Conservation (phyloP, 2,888 invertebrate species). For the Zhuqinia jingwanae region DNA sequence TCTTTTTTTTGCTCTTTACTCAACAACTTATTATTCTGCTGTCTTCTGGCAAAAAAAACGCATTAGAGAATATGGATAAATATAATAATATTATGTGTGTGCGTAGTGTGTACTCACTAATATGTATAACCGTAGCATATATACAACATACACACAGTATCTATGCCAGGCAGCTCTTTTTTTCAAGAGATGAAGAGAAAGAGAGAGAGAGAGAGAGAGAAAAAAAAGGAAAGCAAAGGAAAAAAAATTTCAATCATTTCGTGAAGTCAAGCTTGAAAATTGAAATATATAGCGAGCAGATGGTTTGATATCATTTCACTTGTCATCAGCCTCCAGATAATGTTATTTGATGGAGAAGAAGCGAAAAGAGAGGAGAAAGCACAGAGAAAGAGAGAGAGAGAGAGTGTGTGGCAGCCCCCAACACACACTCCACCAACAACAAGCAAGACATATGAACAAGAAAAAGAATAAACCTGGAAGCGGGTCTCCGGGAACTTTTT, state of each 20-base stretch:
- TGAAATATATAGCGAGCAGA: conserved; percentile 80
- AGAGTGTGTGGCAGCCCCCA: conserved; percentile 19
- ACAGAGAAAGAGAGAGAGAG: conserved; percentile 42
- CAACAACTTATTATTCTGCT: conserved; percentile 10
- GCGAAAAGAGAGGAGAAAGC: conserved; percentile 44
- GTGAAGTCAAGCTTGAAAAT: conserved; percentile 80
- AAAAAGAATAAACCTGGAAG: conserved; percentile 49
- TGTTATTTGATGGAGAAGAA: conserved; percentile 79
- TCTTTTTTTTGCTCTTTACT: neutral
- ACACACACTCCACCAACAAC: neutral
- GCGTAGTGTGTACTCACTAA: neutral
- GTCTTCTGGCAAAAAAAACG: conserved; percentile 21
- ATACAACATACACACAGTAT: conserved; percentile 27
- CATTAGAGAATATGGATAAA: conserved; percentile 42
- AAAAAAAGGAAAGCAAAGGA: conserved; percentile 76
- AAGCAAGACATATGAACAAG: conserved; percentile 32
- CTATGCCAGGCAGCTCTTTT: conserved; percentile 27
- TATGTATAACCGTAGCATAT: conserved; percentile 13
- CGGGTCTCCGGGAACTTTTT: conserved; percentile 71
- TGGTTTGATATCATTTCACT: conserved; percentile 80
- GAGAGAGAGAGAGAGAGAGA: too few species aligned
- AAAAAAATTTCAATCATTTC: conserved; percentile 80
- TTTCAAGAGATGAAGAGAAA: too few species aligned
- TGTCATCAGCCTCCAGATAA: conserved; percentile 80
- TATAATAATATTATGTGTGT: conserved; percentile 22